phyloP scores from a whole-genome alignment of 2,797 vertebrate genomes.

The Lithobates pipiens region DNA sequence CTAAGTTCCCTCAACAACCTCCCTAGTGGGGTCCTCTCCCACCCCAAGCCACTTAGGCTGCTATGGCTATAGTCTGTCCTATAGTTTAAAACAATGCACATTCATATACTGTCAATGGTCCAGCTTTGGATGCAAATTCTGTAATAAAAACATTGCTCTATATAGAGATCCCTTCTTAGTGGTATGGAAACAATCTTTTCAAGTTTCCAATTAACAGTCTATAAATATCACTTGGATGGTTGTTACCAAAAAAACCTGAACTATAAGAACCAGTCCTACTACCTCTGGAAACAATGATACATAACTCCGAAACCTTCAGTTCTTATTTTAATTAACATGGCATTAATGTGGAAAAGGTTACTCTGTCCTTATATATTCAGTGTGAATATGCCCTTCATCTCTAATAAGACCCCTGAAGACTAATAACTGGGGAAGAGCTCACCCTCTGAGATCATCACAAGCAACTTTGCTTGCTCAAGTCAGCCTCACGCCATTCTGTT shows the following conservation, averaged over 20 bases:
- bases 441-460: conserved; percentile 20
- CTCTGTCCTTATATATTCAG: conserved; percentile 78
- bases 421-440: conserved; percentile 68
- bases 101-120: too few species aligned
- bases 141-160: background rate
- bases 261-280: background rate
- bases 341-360: conserved; percentile 68
- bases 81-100: too few species aligned
- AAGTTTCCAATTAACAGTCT: conserved; percentile 28
- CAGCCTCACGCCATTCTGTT: conserved; percentile 28
- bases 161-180: background rate
- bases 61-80: too few species aligned
- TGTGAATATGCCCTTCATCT: conserved; percentile 75
- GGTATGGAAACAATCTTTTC: background rate
- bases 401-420: conserved; percentile 81
- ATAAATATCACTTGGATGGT: conserved; percentile 46
- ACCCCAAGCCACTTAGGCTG: too few species aligned
- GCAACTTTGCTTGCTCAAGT: conserved; percentile 41
- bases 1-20: too few species aligned
- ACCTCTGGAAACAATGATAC: conserved; percentile 27
- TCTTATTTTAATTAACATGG: conserved; percentile 55
- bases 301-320: conserved; percentile 33
- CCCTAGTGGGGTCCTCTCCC: too few species aligned
- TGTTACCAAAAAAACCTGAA: conserved; percentile 19
- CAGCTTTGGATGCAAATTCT: background rate